These are phyloP conservation scores for Aphyosemion australe DNA, from an alignment of 2,113 vertebrate species.

Conservation along the genomic window DNA sequence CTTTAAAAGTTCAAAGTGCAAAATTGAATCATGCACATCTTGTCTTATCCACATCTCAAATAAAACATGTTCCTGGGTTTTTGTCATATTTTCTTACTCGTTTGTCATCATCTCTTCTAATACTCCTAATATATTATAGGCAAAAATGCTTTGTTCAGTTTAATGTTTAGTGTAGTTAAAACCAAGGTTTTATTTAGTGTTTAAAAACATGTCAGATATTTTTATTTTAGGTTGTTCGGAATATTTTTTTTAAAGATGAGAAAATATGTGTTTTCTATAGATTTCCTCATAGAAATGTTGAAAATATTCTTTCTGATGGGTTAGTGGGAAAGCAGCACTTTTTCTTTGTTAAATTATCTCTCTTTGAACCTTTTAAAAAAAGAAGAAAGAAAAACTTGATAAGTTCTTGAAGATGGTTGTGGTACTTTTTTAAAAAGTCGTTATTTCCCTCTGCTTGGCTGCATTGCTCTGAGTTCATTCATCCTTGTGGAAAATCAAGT, in stretches of 20 bases:
- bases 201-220: neutral
- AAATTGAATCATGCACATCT: too few relatives aligned
- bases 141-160: too few relatives aligned
- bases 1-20: too few relatives aligned
- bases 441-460: conserved; percentile 1
- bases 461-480: conserved; percentile 11
- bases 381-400: neutral
- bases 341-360: neutral
- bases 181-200: too few relatives aligned
- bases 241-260: too few relatives aligned
- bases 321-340: neutral
- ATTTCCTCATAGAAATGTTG: too few relatives aligned
- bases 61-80: conserved; percentile 2
- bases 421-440: neutral
- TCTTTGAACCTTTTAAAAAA: too few relatives aligned
- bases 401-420: neutral
- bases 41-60: neutral
- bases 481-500: conserved; percentile 7
- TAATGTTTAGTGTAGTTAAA: too few relatives aligned
- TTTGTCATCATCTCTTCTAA: neutral
- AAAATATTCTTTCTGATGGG: neutral
- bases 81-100: neutral
- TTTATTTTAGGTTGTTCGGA: neutral
- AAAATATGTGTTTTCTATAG: too few relatives aligned
- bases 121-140: neutral